Evolutionary conservation across 2,113 vertebrate genomes (phyloP), one percentile per base, ranked within the genome.

Genomic region (Laticauda colubrina): DNA sequence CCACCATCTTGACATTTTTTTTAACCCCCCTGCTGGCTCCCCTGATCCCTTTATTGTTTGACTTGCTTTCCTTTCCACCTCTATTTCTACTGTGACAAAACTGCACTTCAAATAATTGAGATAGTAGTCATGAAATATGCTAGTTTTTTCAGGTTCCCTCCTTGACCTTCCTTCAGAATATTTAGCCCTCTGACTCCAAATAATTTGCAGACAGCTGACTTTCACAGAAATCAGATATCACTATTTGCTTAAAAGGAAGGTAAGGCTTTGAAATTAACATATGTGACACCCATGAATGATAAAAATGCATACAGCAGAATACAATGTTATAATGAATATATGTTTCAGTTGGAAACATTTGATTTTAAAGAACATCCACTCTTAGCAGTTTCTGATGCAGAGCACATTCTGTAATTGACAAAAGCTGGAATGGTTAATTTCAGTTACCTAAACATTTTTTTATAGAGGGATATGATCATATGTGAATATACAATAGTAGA

Each of bases 141-240:
- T 5, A 53, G 87, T 81, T 75, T 34, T 26, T 34, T 39, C 81
- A 57, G 53, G 6, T 91, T 61, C 69, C 15, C 2, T 93, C 91
- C 88, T 54, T 94, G 91, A 94, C 5, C 89, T 94, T 92, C 88
- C 4, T 1, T 85, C 45, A 94, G 92, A 93, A 39, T 88, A 92
- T 5, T 39, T 92, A 26, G 18, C 12, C 54, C 55, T 39, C 45
- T 93, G 57, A 64, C 81, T n/a, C 0, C 1, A n/a, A 29, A 1
- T 15, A 55, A 91, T 85, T 93, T 3, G 51, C 86, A 39, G 90
- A 91, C 20, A 90, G 88, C 92, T 93, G 88, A 29, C 24, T 2
- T 88, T 91, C 1, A 0, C 92, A 90, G 91, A 91, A 95, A 94
- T 89, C 90, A 81, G 2, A 26, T 94, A 43, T 24, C 75, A 59